Percentiles rank a stretch among this genome's conserved stretches.
Evolutionary conservation across 2,888 invertebrate genomes (phyloP).

Genomic region (Atrina japonica): DNA sequence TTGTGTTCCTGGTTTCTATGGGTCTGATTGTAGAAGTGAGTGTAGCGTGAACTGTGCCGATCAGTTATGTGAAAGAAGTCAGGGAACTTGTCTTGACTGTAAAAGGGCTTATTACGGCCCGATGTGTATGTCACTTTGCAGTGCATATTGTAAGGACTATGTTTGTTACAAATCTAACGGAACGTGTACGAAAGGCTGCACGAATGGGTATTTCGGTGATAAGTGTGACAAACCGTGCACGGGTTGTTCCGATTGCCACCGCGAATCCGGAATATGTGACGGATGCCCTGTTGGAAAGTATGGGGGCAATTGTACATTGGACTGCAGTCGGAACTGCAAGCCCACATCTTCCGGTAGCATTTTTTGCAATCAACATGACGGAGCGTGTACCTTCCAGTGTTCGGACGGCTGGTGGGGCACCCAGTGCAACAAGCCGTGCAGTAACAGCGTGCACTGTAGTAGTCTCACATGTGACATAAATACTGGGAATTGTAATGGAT

Average conservation of each 20-base stretch:
- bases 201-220: slow-evolving; percentile 19
- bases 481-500: slow-evolving; percentile 21
- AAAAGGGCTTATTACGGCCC: slow-evolving; percentile 17
- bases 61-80: slow-evolving; percentile 12
- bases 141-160: background rate
- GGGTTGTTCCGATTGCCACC: slow-evolving; percentile 8
- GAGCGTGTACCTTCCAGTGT: slow-evolving; percentile 25
- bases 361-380: slow-evolving; percentile 19
- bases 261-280: slow-evolving; percentile 16
- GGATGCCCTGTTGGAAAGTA: slow-evolving; percentile 12
- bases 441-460: slow-evolving; percentile 1
- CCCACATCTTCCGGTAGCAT: background rate
- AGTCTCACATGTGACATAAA: slow-evolving; percentile 16
- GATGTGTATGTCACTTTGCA: slow-evolving; percentile 12
- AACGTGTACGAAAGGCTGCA: slow-evolving; percentile 13
- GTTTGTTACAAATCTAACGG: slow-evolving; percentile 17
- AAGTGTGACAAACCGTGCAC: slow-evolving; percentile 20
- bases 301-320: slow-evolving; percentile 8
- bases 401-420: slow-evolving; percentile 25
- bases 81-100: slow-evolving; percentile 23
- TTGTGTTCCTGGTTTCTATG: slow-evolving; percentile 31
- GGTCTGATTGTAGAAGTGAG: background rate
- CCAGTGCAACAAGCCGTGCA: slow-evolving; percentile 23
- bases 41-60: slow-evolving; percentile 10
- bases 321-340: slow-evolving; percentile 21